A percentile compares a stretch with the other conserved stretches of the same genome.
These are phyloP conservation scores for Ciona savignyi DNA, from an alignment of 23 tunicate species.

Conservation along the genomic window DNA sequence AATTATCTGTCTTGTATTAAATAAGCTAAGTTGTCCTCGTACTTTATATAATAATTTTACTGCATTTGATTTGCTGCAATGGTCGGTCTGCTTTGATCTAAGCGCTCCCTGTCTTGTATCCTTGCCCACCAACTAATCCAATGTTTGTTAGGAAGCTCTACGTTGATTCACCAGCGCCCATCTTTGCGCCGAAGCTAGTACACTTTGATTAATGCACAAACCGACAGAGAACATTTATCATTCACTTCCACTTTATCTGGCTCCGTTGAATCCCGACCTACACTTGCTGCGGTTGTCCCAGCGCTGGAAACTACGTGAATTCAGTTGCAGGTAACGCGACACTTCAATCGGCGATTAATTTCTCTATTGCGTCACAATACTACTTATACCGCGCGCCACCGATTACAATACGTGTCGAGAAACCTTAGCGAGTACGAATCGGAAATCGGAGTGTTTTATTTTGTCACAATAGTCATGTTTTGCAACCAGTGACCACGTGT, in stretches of 20 bases:
- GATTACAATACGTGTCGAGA: neutral
- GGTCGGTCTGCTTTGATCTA: no score
- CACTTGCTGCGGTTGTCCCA: no score
- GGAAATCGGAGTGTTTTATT: neutral
- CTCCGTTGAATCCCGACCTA: neutral
- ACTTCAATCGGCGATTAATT: neutral
- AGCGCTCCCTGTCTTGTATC: neutral
- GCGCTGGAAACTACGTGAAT: neutral
- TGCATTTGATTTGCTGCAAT: no score
- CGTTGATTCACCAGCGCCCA: no score
- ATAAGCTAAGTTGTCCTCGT: no score
- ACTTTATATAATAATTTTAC: no score
- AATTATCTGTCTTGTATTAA: no score
- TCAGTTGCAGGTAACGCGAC: neutral
- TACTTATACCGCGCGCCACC: neutral
- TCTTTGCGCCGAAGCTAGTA: no score
- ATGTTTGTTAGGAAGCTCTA: neutral
- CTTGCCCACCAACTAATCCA: neutral
- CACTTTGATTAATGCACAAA: neutral
- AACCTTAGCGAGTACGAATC: neutral
- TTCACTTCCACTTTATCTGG: neutral
- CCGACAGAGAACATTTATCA: neutral
- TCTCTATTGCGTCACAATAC: neutral
- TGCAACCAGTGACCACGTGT: neutral
- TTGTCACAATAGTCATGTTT: neutral